These are phyloP conservation scores for Marasmarcha lunaedactyla DNA, from an alignment of 2,888 invertebrate species.

Conservation along the genomic window DNA sequence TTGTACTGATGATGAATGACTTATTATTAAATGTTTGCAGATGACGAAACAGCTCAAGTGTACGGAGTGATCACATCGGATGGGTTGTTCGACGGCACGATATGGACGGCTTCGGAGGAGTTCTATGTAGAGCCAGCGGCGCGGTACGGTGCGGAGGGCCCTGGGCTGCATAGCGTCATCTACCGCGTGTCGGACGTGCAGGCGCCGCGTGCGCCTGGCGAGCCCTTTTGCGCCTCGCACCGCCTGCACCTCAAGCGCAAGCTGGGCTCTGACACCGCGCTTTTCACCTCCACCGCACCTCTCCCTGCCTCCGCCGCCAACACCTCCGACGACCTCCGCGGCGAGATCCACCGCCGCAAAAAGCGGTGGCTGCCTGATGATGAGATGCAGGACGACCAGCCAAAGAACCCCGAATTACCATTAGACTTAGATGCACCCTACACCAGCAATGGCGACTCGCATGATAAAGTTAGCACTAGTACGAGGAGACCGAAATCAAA, in stretches of 20 bases:
- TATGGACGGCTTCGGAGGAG: constrained; percentile 81
- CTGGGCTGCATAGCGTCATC: constrained; percentile 83
- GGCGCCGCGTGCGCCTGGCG: constrained; percentile 42
- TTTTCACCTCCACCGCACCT: constrained; percentile 47
- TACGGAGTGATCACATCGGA: constrained; percentile 88
- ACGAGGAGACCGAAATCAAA: constrained; percentile 62
- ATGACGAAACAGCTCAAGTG: constrained; percentile 84
- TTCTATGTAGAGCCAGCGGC: constrained; percentile 87
- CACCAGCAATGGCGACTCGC: constrained; percentile 70
- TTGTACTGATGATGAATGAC: no score
- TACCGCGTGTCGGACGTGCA: constrained; percentile 85
- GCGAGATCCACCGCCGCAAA: constrained; percentile 49
- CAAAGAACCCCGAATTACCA: constrained; percentile 74
- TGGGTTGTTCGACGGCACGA: constrained; percentile 91
- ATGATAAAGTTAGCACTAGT: constrained; percentile 33
- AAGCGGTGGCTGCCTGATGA: constrained; percentile 80
- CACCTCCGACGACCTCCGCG: constrained; percentile 42
- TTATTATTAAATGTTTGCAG: constrained; percentile 73
- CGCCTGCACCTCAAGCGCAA: constrained; percentile 64
- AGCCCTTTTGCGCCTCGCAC: constrained; percentile 72
- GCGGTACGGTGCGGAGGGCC: constrained; percentile 71
- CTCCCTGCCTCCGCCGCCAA: constrained; percentile 34
- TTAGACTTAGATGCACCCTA: constrained; percentile 75
- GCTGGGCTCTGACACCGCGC: constrained; percentile 39
- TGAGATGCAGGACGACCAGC: constrained; percentile 68